A percentile compares a stretch with the other conserved stretches of the same genome.
These are phyloP conservation scores for Ladona fulva DNA, from an alignment of 1,140 invertebrate species.

Conservation along the genomic window DNA sequence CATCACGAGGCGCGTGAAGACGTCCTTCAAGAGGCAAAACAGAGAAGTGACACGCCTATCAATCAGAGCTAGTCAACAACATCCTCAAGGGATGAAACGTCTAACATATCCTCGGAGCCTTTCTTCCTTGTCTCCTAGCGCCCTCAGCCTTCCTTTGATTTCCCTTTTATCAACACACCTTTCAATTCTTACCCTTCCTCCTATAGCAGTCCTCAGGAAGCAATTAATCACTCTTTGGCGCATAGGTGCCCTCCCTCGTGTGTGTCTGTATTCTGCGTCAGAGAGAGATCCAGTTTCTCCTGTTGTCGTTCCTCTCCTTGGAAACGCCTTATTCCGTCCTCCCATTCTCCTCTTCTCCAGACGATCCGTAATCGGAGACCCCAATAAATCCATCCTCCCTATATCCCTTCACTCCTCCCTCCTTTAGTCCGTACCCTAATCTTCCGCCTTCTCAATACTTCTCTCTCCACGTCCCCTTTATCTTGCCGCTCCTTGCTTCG, in stretches of 20 bases:
- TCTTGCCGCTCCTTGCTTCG: no score
- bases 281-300: neutral
- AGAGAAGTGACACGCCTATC: no score
- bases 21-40: no score
- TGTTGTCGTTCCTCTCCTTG: neutral
- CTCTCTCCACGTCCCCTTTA: neutral
- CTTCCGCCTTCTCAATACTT: neutral
- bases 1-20: no score
- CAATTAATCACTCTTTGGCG: neutral
- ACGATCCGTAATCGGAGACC: constrained; percentile 2
- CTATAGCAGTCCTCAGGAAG: neutral
- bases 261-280: neutral
- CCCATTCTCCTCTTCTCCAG: neutral
- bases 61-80: no score
- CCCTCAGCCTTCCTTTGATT: neutral
- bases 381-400: neutral
- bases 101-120: no score
- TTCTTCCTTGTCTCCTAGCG: neutral
- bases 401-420: neutral
- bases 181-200: neutral
- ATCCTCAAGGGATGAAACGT: no score
- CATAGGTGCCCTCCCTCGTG: neutral
- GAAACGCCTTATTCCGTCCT: neutral
- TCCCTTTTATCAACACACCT: neutral
- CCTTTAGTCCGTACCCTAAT: neutral